Percentiles rank a stretch among this genome's conserved stretches.
phyloP scores from a whole-genome alignment of 2,113 vertebrate species.

The Trochalopteron elliotii region DNA sequence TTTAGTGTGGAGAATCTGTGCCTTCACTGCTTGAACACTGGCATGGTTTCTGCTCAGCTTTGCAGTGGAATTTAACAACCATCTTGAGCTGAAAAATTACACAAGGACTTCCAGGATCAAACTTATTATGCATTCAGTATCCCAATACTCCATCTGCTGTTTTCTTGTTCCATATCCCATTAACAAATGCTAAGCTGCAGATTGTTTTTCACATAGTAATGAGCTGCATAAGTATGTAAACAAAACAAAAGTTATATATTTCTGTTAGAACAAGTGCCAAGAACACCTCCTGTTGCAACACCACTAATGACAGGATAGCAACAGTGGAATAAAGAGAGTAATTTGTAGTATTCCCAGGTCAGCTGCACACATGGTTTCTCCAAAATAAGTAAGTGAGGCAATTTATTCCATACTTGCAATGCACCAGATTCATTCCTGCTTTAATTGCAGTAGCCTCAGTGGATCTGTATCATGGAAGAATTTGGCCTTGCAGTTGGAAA shows the following conservation, averaged over 20 bases:
- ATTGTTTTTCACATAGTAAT: slow-evolving; percentile 63
- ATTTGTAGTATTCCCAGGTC: slow-evolving; percentile 46
- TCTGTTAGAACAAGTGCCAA: slow-evolving; percentile 41
- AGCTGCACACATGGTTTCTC: slow-evolving; percentile 24
- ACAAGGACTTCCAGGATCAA: slow-evolving; percentile 35
- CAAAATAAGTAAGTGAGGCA: slow-evolving; percentile 24
- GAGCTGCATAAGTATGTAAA: slow-evolving; percentile 55
- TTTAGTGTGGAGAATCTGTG: not conserved
- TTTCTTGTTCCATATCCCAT: slow-evolving; percentile 47
- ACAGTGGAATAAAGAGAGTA: slow-evolving; percentile 33
- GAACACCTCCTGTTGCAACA: slow-evolving; percentile 45
- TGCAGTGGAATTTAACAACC: not conserved
- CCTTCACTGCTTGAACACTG: not conserved
- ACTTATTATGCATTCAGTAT: slow-evolving; percentile 30
- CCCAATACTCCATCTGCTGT: slow-evolving; percentile 57
- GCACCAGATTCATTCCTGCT: not conserved
- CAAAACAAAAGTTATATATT: slow-evolving; percentile 53
- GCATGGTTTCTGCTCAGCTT: not conserved
- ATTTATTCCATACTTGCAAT: slow-evolving; percentile 19
- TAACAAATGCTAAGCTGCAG: slow-evolving; percentile 56
- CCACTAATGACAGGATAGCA: slow-evolving; percentile 36
- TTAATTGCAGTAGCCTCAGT: not conserved
- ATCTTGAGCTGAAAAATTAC: slow-evolving; percentile 19
- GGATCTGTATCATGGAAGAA: not conserved
- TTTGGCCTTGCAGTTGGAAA: slow-evolving; percentile 4